Conservation (phyloP, 2,113 vertebrate species). For the Brachirus orientalis region DNA sequence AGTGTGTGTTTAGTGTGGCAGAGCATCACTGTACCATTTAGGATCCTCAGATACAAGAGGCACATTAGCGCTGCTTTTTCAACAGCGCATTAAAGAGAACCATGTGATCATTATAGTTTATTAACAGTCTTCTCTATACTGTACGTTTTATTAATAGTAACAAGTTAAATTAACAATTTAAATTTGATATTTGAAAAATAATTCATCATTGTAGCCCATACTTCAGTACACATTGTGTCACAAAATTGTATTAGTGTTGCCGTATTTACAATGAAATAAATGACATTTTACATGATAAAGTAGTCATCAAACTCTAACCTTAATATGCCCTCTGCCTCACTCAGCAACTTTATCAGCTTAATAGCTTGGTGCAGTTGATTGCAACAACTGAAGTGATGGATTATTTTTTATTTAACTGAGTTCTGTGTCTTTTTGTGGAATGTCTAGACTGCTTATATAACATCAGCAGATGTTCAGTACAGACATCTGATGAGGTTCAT, state of each 20-base stretch:
- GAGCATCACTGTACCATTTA: slow-evolving; percentile 61
- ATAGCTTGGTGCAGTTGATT: too few relatives aligned
- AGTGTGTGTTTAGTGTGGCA: slow-evolving; percentile 65
- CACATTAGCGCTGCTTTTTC: slow-evolving; percentile 11
- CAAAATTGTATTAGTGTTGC: too few relatives aligned
- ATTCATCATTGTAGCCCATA: too few relatives aligned
- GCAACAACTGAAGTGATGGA: not conserved
- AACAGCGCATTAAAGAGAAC: not conserved
- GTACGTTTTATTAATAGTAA: too few relatives aligned
- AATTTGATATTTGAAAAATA: too few relatives aligned
- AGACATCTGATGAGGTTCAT: not conserved
- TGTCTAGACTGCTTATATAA: not conserved
- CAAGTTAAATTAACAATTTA: too few relatives aligned
- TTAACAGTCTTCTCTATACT: not conserved
- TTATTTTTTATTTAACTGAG: not conserved
- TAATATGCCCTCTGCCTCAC: not conserved
- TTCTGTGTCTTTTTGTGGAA: slow-evolving; percentile 1
- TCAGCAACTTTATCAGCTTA: not conserved
- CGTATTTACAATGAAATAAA: too few relatives aligned
- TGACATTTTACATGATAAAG: not conserved
- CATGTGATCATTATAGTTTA: not conserved
- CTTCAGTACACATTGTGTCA: too few relatives aligned
- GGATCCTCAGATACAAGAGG: slow-evolving; percentile 42
- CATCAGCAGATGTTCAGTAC: not conserved
- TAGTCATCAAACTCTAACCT: not conserved